Base-by-base conservation (phyloP, 2,797 vertebrate genomes). In the Smutsia gigantea region DNA sequence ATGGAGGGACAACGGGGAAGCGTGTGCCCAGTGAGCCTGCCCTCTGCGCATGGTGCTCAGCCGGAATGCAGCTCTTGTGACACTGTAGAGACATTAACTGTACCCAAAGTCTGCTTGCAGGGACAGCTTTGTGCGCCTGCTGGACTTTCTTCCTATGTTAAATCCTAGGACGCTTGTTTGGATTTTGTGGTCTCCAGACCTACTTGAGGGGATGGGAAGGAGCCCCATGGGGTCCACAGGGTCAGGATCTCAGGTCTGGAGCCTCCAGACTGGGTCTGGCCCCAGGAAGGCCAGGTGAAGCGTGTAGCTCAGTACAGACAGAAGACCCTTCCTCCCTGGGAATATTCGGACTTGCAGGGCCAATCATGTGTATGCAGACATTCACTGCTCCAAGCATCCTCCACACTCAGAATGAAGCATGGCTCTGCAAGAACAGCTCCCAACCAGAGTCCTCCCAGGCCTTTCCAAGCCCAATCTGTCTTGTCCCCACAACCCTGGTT, bases 341-440 rank as follows among this genome's bases (percentile, higher is more conserved):
- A 42, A 5, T 4, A 1, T 7, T 18, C 13, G 19, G 8, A 4
- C 15, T 3, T 10, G 2, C 2, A 4, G 11, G 46, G 37, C 29
- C 11, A 4, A 15, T 21, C 15, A 31, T 8, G 2, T 4, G n/a
- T 12, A 10, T 27, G 14, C 2, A 29, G 14, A 34, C 6, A 15
- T 34, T 10, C 3, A 4, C 34, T 49, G 42, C 6, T 7, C 10
- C 12, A 9, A 31, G 1, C 0, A 46, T 15, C 37, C 18, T 9
- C 7, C 13, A 18, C 1, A 1, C 10, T 46, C 7, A n/a, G 29
- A 42, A 7, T 3, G 55, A n/a, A 29, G 4, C 49, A 0, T 1
- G 29, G 2, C 2, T 49, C 53, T 59, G 2, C 4, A 12, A 37
- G 29, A 23, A 34, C 6, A 5, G 7, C 15, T n/a, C 31, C 66